Base-by-base conservation (phyloP, 2,797 vertebrate species). In the Glyptemys insculpta region DNA sequence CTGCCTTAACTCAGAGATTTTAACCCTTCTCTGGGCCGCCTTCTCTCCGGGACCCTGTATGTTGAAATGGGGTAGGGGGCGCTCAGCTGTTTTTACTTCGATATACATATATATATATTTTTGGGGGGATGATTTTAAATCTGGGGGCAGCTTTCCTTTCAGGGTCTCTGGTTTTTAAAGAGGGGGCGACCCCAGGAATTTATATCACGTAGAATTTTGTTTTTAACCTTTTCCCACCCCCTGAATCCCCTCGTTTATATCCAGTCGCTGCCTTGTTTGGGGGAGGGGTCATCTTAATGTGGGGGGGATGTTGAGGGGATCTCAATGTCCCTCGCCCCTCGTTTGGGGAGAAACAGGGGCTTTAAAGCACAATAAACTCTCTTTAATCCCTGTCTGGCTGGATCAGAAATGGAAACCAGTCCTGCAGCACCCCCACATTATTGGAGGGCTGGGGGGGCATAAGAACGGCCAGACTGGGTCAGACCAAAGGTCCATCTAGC, bases 1-100 rank as follows among this genome's bases (percentile, higher is more conserved):
- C 91, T 92, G 91, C 91, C 87, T 92, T 92, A 89, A 89, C 86
- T 89, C 87, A 81, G 78, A 92, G 91, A 85, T 88, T 21, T 54
- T 37, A 19, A 31, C 53, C 65, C 44, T 31, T 7, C n/a, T 37
- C 83, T 62, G 41, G 50, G 50, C 72, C 44, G 29, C 57, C 57
- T 41, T 41, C 41, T 12, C 78, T 57, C 80, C 25, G n/a, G 74
- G 85, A 92, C 49, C 79, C 54, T 86, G 85, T 87, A 79, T n/a
- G 72, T 84, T 83, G 59, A 41, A 56, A 86, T 23, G 21, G 53
- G 21, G 53, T 9, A 44, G 15, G 27, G 37, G 86, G 52, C 53
- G 15, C 11, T 65, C 54, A 53, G 53, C 79, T 56, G 56, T 89
- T 89, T 93, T 83, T 93, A 93, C 57, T 56, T 86, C 83, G 78